These are phyloP conservation scores for Clarias platycephalus DNA, from an alignment of 2,797 vertebrate genomes.

Conservation along the genomic window DNA sequence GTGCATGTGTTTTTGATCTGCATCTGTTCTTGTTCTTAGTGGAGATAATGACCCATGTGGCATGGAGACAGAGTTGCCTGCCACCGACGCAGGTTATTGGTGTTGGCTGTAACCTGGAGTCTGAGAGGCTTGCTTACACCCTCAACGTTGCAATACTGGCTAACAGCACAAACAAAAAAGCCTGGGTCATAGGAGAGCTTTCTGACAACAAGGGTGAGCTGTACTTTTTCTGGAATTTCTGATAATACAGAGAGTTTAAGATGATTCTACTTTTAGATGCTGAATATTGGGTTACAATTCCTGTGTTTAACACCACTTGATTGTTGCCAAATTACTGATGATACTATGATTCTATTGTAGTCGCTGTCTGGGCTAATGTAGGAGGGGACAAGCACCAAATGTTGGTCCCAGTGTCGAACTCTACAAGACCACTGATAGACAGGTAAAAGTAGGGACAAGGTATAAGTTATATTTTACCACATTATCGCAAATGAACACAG, in stretches of 20 bases:
- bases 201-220: slow-evolving; percentile 88
- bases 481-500: not conserved
- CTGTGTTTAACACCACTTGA: not conserved
- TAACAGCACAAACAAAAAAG: slow-evolving; percentile 73
- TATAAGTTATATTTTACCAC: too few species aligned
- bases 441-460: slow-evolving; percentile 72
- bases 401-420: slow-evolving; percentile 63
- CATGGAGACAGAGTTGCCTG: slow-evolving; percentile 91
- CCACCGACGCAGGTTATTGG: slow-evolving; percentile 85
- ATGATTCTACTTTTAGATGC: not conserved
- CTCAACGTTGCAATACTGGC: slow-evolving; percentile 78
- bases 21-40: slow-evolving; percentile 68
- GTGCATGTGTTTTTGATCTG: not conserved
- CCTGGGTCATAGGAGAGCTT: slow-evolving; percentile 90
- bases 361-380: slow-evolving; percentile 79
- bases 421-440: slow-evolving; percentile 80
- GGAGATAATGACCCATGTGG: slow-evolving; percentile 92
- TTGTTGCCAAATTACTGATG: not conserved
- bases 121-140: slow-evolving; percentile 81
- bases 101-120: slow-evolving; percentile 92
- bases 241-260: not conserved
- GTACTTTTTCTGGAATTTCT: not conserved
- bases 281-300: not conserved
- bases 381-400: slow-evolving; percentile 59
- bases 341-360: slow-evolving; percentile 66